phyloP scores from a whole-genome alignment of 2,888 invertebrate species.

The Acanthoscelides obtectus region DNA sequence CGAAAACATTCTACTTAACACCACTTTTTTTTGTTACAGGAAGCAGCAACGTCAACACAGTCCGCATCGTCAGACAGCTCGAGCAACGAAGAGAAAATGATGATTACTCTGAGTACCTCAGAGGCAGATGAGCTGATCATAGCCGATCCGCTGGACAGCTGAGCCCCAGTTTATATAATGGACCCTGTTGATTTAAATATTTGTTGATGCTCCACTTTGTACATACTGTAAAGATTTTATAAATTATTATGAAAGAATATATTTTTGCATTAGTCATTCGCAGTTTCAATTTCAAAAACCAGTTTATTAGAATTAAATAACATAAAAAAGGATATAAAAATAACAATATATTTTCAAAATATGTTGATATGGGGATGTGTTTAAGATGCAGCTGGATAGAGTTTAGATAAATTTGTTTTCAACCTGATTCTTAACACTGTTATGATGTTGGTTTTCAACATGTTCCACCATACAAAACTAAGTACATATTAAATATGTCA shows the following conservation, averaged over 20 bases:
- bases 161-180: slow-evolving; percentile 41
- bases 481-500: too few species aligned
- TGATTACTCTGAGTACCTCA: slow-evolving; percentile 66
- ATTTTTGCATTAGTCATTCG: neutral
- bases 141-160: slow-evolving; percentile 46
- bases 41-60: slow-evolving; percentile 70
- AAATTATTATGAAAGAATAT: neutral
- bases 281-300: slow-evolving; percentile 8
- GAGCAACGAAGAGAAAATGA: slow-evolving; percentile 73
- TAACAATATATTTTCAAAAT: neutral
- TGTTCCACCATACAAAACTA: too few species aligned
- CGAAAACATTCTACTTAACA: slow-evolving; percentile 2
- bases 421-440: too few species aligned
- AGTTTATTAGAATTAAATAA: slow-evolving; percentile 14
- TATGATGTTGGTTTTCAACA: too few species aligned
- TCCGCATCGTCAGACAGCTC: slow-evolving; percentile 65
- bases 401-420: too few species aligned
- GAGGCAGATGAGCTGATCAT: slow-evolving; percentile 46
- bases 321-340: slow-evolving; percentile 10
- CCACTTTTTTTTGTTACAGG: slow-evolving; percentile 46
- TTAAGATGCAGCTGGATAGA: neutral
- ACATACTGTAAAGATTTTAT: neutral
- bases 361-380: neutral
- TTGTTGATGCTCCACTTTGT: neutral
- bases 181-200: slow-evolving; percentile 15